Percentiles rank a stretch among this genome's conserved stretches.
Conservation (phyloP, 1,140 invertebrate genomes). For the Caenorhabditis inopinata region DNA sequence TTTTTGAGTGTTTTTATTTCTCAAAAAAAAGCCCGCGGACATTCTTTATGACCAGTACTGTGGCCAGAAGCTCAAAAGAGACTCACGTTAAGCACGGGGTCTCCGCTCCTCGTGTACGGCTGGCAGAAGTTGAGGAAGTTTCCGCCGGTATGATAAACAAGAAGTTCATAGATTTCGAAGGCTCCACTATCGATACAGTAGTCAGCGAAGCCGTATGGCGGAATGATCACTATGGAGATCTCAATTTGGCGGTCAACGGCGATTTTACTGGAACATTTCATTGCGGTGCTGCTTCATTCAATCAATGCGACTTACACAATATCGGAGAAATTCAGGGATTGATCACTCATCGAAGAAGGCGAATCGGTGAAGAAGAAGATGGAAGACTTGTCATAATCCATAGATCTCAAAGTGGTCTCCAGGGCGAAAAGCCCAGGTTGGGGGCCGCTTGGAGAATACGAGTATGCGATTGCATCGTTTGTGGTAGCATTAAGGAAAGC, state of each 20-base stretch:
- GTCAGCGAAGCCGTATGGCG: background rate
- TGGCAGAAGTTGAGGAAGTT: constrained; percentile 23
- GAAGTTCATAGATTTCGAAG: background rate
- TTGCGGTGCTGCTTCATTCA: too few relatives aligned
- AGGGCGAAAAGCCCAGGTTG: constrained; percentile 8
- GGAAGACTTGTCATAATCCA: constrained; percentile 16
- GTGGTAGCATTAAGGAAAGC: constrained; percentile 6
- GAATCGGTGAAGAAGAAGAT: constrained; percentile 28
- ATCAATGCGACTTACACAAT: background rate
- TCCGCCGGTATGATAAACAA: background rate
- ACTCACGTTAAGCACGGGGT: background rate
- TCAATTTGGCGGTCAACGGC: constrained; percentile 18
- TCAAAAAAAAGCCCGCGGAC: too few relatives aligned
- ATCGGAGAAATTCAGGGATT: background rate
- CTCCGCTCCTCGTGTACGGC: background rate
- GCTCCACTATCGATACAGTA: background rate
- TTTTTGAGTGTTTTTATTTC: too few relatives aligned
- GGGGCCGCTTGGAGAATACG: background rate
- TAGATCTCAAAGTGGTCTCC: background rate
- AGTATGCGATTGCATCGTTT: background rate
- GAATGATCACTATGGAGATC: constrained; percentile 12
- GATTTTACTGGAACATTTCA: background rate
- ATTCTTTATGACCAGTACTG: too few relatives aligned
- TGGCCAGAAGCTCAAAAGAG: background rate
- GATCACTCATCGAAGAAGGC: background rate